phyloP scores from a whole-genome alignment of 2,113 vertebrate genomes.

The Protobothrops flavoviridis region DNA sequence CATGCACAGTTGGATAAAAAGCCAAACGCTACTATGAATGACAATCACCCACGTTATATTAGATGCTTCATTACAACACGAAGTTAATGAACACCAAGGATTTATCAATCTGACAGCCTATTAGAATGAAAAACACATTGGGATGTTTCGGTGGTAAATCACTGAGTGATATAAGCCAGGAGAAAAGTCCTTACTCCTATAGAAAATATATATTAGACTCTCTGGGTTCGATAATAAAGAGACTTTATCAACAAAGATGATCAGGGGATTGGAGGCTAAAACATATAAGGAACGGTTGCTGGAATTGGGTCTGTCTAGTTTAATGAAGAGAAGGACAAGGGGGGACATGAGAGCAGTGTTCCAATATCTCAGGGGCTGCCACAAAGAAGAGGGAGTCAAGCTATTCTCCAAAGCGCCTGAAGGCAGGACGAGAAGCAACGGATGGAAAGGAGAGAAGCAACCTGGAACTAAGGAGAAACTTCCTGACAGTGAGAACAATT shows the following conservation, averaged over 20 bases:
- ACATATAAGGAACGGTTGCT: no score
- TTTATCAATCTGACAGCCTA: conserved; percentile 12
- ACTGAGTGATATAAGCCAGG: background rate
- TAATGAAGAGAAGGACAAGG: no score
- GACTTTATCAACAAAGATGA: background rate
- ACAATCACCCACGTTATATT: conserved; percentile 4
- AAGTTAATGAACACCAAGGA: conserved; percentile 11
- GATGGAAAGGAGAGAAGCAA: no score
- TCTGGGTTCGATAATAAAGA: background rate
- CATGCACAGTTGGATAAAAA: background rate
- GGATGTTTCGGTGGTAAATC: background rate
- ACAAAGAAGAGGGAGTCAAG: no score
- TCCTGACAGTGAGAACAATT: no score
- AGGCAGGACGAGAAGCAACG: no score
- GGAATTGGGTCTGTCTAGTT: no score
- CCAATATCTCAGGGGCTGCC: no score
- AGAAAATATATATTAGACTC: background rate
- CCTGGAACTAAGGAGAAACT: no score
- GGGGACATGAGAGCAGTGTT: no score
- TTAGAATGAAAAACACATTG: background rate
- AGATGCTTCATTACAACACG: conserved; percentile 2
- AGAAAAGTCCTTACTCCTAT: background rate
- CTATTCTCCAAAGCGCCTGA: no score
- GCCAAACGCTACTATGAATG: conserved; percentile 5
- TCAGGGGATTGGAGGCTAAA: no score